Conservation (phyloP, 1,140 invertebrate species). For the Drosophila obscura region DNA sequence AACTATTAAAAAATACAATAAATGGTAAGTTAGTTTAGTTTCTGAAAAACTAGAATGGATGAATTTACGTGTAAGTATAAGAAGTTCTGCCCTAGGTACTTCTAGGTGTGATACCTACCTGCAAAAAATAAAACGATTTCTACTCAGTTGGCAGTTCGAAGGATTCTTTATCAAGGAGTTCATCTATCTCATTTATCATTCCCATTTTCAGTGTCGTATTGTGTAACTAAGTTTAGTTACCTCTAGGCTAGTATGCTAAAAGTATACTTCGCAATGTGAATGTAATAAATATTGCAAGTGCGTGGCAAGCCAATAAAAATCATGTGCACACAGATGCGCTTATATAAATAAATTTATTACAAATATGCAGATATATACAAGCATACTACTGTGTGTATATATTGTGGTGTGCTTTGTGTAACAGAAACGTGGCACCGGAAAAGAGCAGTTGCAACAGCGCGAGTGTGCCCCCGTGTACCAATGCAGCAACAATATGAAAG, state of each 20-base stretch:
- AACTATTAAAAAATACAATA: no score
- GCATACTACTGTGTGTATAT: background rate
- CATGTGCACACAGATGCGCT: slow-evolving; percentile 5
- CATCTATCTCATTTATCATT: no score
- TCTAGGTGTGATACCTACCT: no score
- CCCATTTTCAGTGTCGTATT: background rate
- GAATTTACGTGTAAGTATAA: no score
- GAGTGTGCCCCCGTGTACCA: slow-evolving; percentile 14
- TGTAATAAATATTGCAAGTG: slow-evolving; percentile 59
- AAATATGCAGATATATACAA: background rate
- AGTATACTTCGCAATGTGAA: slow-evolving; percentile 37
- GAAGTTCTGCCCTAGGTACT: no score
- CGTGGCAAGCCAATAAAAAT: slow-evolving; percentile 37
- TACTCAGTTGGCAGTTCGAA: no score
- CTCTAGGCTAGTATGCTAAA: slow-evolving; percentile 29
- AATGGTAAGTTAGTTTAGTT: no score
- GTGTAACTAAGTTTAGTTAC: background rate
- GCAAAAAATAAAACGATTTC: no score
- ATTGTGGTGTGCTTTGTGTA: slow-evolving; percentile 43
- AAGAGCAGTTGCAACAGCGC: slow-evolving; percentile 42
- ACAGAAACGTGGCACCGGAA: slow-evolving; percentile 51
- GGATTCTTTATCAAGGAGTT: no score
- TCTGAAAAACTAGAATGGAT: no score
- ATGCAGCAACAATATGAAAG: slow-evolving; percentile 49
- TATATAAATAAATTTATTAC: background rate